Percentiles rank a stretch among this genome's conserved stretches.
phyloP scores from a whole-genome alignment of 2,113 vertebrate genomes.

The Talpa occidentalis region DNA sequence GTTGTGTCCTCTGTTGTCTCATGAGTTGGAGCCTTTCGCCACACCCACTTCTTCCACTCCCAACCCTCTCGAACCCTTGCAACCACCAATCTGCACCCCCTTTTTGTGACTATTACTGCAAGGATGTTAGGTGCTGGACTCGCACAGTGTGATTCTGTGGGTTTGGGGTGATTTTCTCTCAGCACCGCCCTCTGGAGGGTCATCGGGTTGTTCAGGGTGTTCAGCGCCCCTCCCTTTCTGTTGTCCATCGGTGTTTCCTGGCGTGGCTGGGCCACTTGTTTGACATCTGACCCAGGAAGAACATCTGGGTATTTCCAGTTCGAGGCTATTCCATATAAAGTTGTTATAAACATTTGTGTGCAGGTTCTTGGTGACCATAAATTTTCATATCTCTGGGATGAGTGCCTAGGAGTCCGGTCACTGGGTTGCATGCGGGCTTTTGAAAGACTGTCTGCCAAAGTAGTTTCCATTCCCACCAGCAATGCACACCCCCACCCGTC shows the following conservation, averaged over 20 bases:
- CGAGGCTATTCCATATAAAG: not conserved
- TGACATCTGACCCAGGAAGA: not conserved
- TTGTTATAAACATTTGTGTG: not conserved
- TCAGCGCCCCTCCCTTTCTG: not conserved
- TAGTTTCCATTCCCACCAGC: not conserved
- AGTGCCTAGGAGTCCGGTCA: not conserved
- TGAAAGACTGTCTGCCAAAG: not conserved
- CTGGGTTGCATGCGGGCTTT: not conserved
- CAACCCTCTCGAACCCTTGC: too few relatives aligned
- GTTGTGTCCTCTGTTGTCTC: too few relatives aligned
- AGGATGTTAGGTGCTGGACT: not conserved
- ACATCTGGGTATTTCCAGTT: not conserved
- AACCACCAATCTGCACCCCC: not conserved
- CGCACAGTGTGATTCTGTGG: not conserved
- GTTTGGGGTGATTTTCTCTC: not conserved
- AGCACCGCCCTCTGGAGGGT: not conserved
- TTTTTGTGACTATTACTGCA: not conserved
- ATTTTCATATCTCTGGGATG: not conserved
- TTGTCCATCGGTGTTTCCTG: not conserved
- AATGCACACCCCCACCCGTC: too few relatives aligned
- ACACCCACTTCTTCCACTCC: not conserved
- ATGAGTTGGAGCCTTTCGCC: not conserved
- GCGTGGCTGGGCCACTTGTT: not conserved
- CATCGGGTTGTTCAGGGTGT: not conserved
- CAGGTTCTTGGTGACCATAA: not conserved